phyloP scores from a whole-genome alignment of 2,888 invertebrate genomes.

The Adelphocoris suturalis region DNA sequence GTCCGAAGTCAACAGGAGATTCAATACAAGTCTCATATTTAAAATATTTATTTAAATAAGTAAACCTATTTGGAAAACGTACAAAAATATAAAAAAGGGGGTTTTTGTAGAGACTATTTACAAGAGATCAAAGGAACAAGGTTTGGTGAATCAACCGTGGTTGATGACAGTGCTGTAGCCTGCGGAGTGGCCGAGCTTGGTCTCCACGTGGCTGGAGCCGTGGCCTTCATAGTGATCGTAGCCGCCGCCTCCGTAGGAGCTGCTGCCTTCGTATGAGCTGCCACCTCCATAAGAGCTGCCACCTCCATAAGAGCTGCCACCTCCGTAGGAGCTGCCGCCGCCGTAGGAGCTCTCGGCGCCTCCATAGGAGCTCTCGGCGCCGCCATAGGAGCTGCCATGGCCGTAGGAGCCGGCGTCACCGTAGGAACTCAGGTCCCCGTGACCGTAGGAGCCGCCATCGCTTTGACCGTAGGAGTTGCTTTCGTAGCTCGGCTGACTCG shows the following conservation, averaged over 20 bases:
- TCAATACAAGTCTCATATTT: not conserved
- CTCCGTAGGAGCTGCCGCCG: not conserved
- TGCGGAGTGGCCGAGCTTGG: constrained; percentile 70
- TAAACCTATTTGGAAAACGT: not conserved
- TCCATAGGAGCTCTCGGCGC: constrained; percentile 15
- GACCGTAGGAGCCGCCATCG: not conserved
- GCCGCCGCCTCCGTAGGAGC: constrained; percentile 62
- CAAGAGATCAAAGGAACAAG: constrained; percentile 62
- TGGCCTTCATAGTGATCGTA: constrained; percentile 66
- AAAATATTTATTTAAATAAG: constrained; percentile 26
- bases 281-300: constrained; percentile 31
- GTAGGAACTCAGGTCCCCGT: constrained; percentile 41
- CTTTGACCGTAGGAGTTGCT: constrained; percentile 41
- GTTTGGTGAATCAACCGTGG: constrained; percentile 71
- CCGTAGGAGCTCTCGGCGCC: constrained; percentile 53
- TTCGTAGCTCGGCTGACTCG: not conserved
- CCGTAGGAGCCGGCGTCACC: constrained; percentile 48
- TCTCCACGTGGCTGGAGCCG: constrained; percentile 75
- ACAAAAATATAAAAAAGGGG: not conserved
- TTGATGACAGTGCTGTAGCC: constrained; percentile 73
- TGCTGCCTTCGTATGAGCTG: not conserved
- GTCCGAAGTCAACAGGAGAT: too few species aligned
- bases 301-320: not conserved
- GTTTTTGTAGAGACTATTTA: not conserved
- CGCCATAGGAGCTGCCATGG: constrained; percentile 62